phyloP scores from a whole-genome alignment of 2,113 vertebrate genomes.

The Corythoichthys intestinalis region DNA sequence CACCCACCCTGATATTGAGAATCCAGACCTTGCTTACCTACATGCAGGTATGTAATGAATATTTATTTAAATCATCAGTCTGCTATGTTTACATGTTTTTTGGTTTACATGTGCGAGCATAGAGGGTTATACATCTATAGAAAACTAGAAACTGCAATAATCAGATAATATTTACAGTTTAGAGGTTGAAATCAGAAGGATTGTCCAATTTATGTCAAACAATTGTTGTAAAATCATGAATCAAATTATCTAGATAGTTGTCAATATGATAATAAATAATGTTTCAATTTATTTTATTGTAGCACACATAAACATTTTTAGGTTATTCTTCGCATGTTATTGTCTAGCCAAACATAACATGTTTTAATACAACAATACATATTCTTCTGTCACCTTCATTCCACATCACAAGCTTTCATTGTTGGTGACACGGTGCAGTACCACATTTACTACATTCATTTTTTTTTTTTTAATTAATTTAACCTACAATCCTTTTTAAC shows the following conservation, averaged over 20 bases:
- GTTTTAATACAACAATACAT: neutral
- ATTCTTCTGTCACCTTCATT: neutral
- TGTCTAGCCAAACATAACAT: neutral
- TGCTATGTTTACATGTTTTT: too few species aligned
- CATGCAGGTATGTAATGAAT: slow-evolving; percentile 81
- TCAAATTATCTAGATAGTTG: too few species aligned
- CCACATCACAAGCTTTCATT: neutral
- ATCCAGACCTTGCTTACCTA: slow-evolving; percentile 93
- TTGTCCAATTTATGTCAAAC: too few species aligned
- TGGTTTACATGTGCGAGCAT: too few species aligned
- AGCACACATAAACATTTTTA: neutral
- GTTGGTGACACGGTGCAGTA: neutral
- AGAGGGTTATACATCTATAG: too few species aligned
- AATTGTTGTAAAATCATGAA: too few species aligned
- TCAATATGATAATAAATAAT: too few species aligned
- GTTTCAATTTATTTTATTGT: too few species aligned
- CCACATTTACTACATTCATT: neutral
- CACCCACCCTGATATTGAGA: slow-evolving; percentile 88
- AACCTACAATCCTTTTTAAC: neutral
- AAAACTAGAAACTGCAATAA: too few species aligned
- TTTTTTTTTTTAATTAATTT: neutral
- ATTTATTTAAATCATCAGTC: too few species aligned
- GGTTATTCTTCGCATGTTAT: neutral
- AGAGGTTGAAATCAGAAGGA: too few species aligned
- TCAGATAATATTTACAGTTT: too few species aligned